These are phyloP conservation scores for Motacilla tschutschensis DNA, from an alignment of 2,113 vertebrate genomes.

Conservation along the genomic window DNA sequence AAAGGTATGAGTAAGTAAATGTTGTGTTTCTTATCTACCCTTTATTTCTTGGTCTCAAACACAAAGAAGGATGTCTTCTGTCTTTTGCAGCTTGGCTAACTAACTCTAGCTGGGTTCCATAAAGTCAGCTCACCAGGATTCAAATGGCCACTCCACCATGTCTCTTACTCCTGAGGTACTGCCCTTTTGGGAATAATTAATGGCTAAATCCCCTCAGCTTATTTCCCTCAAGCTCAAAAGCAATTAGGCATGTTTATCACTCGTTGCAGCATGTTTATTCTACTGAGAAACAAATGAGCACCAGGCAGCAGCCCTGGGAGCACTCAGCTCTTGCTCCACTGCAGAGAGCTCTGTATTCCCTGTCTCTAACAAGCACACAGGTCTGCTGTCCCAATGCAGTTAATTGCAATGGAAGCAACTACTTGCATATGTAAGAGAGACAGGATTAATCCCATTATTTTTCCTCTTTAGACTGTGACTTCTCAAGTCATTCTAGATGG, in stretches of 20 bases:
- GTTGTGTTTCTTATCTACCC: not conserved
- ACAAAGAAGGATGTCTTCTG: not conserved
- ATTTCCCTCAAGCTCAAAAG: constrained; percentile 3
- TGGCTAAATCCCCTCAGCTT: not conserved
- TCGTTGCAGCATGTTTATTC: not conserved
- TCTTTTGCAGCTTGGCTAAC: not conserved
- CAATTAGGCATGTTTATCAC: constrained; percentile 7
- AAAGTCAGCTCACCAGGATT: not conserved
- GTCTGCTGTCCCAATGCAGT: not conserved
- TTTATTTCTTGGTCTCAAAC: not conserved
- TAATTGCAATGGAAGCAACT: not conserved
- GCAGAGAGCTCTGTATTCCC: not conserved
- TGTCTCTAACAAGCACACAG: not conserved
- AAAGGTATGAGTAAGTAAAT: not conserved
- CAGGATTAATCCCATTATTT: constrained; percentile 26
- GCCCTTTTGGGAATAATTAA: not conserved
- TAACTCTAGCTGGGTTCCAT: not conserved
- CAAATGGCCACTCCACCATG: not conserved
- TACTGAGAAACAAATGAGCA: not conserved
- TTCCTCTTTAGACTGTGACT: constrained; percentile 4
- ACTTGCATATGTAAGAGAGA: not conserved
- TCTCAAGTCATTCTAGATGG: constrained; percentile 1
- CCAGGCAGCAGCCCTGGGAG: not conserved
- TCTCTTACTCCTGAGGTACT: not conserved
- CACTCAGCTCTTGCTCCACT: not conserved